phyloP scores from a whole-genome alignment of 92 coral and sea anemone species.

The Phenganax stokvisi region DNA sequence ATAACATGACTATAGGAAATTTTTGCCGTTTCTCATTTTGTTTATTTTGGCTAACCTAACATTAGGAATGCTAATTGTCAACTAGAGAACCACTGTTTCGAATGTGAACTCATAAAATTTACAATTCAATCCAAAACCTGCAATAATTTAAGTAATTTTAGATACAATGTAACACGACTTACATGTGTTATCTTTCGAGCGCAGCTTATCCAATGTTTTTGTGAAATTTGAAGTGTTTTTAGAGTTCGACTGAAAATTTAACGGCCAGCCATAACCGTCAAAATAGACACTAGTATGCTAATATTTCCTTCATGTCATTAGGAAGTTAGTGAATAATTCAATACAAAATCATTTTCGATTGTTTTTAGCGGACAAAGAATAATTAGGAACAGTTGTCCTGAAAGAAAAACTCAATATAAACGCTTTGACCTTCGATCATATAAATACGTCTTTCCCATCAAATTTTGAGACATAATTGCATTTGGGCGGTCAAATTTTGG shows the following conservation, averaged over 20 bases:
- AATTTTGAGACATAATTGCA: not conserved
- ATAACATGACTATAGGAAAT: too few species aligned
- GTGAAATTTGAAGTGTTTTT: slow-evolving; percentile 1
- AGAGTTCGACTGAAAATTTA: not conserved
- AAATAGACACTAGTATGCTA: slow-evolving; percentile 8
- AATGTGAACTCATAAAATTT: not conserved
- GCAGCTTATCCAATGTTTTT: not conserved
- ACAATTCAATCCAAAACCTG: not conserved
- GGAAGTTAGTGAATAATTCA: not conserved
- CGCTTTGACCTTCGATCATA: not conserved
- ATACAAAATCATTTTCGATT: not conserved
- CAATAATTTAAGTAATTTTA: not conserved
- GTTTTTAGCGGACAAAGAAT: slow-evolving; percentile 2
- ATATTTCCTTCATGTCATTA: slow-evolving; percentile 9
- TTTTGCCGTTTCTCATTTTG: not conserved
- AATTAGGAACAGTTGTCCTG: not conserved
- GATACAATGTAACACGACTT: not conserved
- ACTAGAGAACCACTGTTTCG: not conserved
- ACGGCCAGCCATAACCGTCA: slow-evolving; percentile 1
- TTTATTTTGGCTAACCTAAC: not conserved
- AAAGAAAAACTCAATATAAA: not conserved
- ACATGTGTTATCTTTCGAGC: not conserved
- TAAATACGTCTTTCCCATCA: not conserved
- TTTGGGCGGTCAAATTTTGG: not conserved
- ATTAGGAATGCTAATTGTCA: not conserved